Conservation (phyloP, 2,888 invertebrate genomes). For the Spatulosminthurus flaviceps region DNA sequence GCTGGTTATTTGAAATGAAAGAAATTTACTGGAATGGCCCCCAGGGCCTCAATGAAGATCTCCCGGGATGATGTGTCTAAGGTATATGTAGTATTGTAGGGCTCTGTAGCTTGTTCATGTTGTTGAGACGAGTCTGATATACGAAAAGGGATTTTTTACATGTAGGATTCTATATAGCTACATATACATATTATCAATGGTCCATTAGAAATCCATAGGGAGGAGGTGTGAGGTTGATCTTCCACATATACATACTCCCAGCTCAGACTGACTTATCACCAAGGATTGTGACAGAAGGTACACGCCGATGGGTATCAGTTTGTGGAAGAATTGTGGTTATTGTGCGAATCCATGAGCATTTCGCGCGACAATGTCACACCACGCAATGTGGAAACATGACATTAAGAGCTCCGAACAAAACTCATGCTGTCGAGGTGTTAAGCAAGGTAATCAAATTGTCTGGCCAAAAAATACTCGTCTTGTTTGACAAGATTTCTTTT, state of each 20-base stretch:
- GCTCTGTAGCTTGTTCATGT: no score
- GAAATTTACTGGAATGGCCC: background rate
- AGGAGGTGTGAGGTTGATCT: constrained; percentile 6
- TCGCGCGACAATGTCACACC: background rate
- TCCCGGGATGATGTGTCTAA: no score
- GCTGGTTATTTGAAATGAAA: background rate
- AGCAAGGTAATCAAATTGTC: constrained; percentile 35
- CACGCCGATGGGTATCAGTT: background rate
- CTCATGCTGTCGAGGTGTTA: constrained; percentile 25
- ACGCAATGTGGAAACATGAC: constrained; percentile 19
- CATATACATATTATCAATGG: no score
- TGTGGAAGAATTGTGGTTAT: constrained; percentile 7
- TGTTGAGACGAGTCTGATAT: no score
- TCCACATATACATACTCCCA: background rate
- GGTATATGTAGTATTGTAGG: no score
- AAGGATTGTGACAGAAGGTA: background rate
- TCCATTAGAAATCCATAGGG: background rate
- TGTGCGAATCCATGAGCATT: constrained; percentile 18
- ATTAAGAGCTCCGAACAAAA: constrained; percentile 22
- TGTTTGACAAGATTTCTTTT: constrained; percentile 39
- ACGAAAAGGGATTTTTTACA: no score
- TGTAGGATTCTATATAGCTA: no score
- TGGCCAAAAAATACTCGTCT: constrained; percentile 30
- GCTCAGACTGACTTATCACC: background rate
- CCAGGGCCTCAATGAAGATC: background rate